Percentiles rank a stretch among this genome's conserved stretches.
Conservation (phyloP, 2,113 vertebrate genomes). For the Physeter macrocephalus region DNA sequence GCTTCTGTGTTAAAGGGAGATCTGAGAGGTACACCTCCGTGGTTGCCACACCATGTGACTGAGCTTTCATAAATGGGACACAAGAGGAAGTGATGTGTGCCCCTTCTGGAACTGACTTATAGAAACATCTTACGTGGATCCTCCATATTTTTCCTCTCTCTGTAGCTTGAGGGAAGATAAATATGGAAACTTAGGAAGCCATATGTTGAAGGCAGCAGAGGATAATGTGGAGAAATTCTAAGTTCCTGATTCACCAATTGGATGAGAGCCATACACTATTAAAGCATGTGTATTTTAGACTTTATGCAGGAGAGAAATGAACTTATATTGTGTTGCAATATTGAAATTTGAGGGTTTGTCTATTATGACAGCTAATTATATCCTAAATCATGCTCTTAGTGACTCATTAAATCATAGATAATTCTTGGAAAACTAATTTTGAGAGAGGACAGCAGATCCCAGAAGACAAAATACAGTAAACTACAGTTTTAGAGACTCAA, state of each 20-base stretch:
- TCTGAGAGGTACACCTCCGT: not conserved
- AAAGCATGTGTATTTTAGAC: not conserved
- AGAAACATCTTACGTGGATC: not conserved
- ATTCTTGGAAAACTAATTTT: conserved; percentile 48
- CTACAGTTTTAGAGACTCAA: conserved; percentile 35
- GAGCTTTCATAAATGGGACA: not conserved
- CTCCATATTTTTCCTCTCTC: not conserved
- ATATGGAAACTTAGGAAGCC: not conserved
- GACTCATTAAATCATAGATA: conserved; percentile 40
- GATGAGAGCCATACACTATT: not conserved
- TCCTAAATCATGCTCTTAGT: conserved; percentile 34
- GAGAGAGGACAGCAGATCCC: not conserved
- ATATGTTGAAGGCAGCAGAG: not conserved
- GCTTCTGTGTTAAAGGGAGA: not conserved
- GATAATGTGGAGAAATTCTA: not conserved
- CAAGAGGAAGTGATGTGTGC: not conserved
- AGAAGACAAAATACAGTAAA: conserved; percentile 35
- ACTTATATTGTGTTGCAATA: conserved; percentile 31
- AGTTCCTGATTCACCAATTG: not conserved
- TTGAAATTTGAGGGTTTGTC: conserved; percentile 20
- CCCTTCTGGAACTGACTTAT: not conserved
- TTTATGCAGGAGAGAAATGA: not conserved
- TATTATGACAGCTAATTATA: conserved; percentile 47
- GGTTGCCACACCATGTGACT: not conserved
- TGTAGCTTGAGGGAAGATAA: not conserved